phyloP scores from a whole-genome alignment of 2,888 invertebrate species.

The Calameuta pallipes region DNA sequence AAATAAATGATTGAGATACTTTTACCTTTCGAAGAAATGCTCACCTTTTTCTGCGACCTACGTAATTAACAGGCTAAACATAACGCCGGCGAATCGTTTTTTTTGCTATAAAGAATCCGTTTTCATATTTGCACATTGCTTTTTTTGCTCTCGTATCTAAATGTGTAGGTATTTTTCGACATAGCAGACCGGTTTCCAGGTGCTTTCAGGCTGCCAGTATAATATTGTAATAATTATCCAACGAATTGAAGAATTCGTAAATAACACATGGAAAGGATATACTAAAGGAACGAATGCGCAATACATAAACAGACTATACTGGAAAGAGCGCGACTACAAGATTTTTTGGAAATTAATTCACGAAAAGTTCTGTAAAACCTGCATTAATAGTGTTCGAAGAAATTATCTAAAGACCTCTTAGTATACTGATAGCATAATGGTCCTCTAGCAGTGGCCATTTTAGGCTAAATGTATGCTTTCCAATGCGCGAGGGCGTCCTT shows the following conservation, averaged over 20 bases:
- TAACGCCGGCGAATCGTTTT: not conserved
- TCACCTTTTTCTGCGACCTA: not conserved
- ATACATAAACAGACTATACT: not conserved
- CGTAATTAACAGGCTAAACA: not conserved
- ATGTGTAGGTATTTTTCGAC: not conserved
- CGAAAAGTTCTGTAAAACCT: not conserved
- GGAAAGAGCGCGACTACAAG: not conserved
- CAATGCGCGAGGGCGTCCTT: not conserved
- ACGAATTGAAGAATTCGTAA: not conserved
- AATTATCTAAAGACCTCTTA: not conserved
- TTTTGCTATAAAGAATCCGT: not conserved
- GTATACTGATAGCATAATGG: not conserved
- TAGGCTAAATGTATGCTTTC: not conserved
- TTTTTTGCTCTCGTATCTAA: not conserved
- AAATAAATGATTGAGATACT: not conserved
- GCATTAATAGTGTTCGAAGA: not conserved
- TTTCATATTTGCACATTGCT: not conserved
- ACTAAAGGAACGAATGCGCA: not conserved
- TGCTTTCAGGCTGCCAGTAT: not conserved
- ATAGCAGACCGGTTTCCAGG: not conserved
- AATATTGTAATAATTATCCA: not conserved
- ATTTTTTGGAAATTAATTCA: not conserved
- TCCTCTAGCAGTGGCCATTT: not conserved
- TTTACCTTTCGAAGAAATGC: not conserved
- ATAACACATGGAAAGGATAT: not conserved